Evolutionary conservation across 2,888 invertebrate genomes (phyloP).

Genomic region (Eutolmus rufibarbis): DNA sequence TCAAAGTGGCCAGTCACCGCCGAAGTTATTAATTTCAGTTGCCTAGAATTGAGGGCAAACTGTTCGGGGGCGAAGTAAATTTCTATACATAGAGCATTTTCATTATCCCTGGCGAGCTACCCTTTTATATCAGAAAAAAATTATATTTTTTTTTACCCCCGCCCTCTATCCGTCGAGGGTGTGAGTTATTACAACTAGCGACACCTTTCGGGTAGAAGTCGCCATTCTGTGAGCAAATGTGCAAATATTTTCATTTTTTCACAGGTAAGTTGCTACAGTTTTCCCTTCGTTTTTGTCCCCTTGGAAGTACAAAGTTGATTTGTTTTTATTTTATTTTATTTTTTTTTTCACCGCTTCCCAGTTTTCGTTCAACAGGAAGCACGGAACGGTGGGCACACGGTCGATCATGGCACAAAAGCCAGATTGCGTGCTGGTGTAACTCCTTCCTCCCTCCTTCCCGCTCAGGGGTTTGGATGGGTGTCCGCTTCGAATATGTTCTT

Average conservation of each 20-base stretch:
- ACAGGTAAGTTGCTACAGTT: background rate
- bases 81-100: background rate
- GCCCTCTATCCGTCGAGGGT: background rate
- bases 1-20: background rate
- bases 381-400: conserved; percentile 30
- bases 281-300: background rate
- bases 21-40: conserved; percentile 15
- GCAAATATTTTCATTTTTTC: background rate
- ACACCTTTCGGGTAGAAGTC: background rate
- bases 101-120: background rate
- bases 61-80: background rate
- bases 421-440: background rate
- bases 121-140: background rate
- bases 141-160: background rate
- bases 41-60: background rate
- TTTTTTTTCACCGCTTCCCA: background rate
- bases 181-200: background rate
- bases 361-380: conserved; percentile 1
- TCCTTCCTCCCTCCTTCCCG: background rate
- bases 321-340: background rate
- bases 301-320: background rate
- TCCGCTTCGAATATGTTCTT: conserved; percentile 19
- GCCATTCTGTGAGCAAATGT: background rate
- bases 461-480: background rate
- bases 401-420: conserved; percentile 2